phyloP scores from a whole-genome alignment of 2,888 invertebrate species.

The Caradrina kadenii region DNA sequence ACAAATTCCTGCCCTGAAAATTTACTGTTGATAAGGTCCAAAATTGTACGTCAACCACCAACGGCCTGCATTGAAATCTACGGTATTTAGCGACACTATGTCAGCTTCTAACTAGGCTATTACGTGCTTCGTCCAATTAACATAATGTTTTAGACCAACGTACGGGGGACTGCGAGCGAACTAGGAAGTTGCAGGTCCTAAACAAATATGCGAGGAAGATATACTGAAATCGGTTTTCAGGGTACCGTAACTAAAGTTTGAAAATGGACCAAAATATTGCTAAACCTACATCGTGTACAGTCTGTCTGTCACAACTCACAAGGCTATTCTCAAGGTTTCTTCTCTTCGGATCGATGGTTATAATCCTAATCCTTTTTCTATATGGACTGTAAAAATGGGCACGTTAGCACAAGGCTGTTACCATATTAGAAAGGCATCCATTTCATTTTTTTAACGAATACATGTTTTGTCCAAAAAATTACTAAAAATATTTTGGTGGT shows the following conservation, averaged over 20 bases:
- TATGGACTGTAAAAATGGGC: too few relatives aligned
- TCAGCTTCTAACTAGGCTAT: slow-evolving; percentile 38
- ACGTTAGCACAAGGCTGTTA: too few relatives aligned
- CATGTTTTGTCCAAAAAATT: too few relatives aligned
- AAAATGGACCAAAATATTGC: background rate
- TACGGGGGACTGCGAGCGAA: slow-evolving; percentile 37
- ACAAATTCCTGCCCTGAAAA: slow-evolving; percentile 1
- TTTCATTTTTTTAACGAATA: too few relatives aligned
- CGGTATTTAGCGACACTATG: slow-evolving; percentile 29
- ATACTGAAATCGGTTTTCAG: slow-evolving; percentile 21
- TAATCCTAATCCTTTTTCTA: too few relatives aligned
- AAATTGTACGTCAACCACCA: slow-evolving; percentile 3
- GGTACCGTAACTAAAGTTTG: background rate
- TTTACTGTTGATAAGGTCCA: background rate
- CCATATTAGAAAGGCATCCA: too few relatives aligned
- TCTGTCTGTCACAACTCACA: background rate
- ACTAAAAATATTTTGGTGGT: background rate
- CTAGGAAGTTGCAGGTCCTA: slow-evolving; percentile 59
- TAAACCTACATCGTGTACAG: too few relatives aligned
- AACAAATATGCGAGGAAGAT: slow-evolving; percentile 58
- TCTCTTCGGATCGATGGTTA: too few relatives aligned
- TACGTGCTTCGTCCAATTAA: slow-evolving; percentile 54
- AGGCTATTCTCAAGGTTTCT: too few relatives aligned
- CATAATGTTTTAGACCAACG: slow-evolving; percentile 60
- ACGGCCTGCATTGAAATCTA: slow-evolving; percentile 19